Evolutionary conservation across 2,113 vertebrate genomes (phyloP).

Genomic region (Scomber japonicus): DNA sequence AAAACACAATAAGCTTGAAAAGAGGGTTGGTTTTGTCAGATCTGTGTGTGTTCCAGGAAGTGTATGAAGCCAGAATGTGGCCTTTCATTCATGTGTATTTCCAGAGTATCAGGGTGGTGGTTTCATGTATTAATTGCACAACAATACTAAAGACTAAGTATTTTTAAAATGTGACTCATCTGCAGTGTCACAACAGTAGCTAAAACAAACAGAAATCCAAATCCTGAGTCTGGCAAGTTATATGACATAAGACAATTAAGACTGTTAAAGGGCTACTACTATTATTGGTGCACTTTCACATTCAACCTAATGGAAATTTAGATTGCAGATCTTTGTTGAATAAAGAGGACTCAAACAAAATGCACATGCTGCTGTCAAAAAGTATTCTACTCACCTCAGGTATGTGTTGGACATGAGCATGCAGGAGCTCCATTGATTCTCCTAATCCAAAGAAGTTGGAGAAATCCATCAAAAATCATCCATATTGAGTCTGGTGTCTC

Average conservation of each 20-base stretch:
- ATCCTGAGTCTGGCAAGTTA: not conserved
- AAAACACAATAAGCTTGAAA: not conserved
- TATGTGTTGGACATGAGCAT: not conserved
- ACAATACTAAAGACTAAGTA: not conserved
- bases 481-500: not conserved
- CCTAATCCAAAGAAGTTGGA: slow-evolving; percentile 35
- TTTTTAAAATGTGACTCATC: not conserved
- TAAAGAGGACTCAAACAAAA: not conserved
- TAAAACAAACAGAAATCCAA: slow-evolving; percentile 1
- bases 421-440: slow-evolving; percentile 18
- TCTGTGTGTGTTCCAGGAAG: slow-evolving; percentile 13
- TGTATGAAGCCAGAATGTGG: slow-evolving; percentile 35
- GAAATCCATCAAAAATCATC: slow-evolving; percentile 10
- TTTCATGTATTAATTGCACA: not conserved
- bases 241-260: not conserved
- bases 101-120: slow-evolving; percentile 5
- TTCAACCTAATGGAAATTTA: not conserved
- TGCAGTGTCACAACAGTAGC: not conserved
- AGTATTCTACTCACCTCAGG: slow-evolving; percentile 50
- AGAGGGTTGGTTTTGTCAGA: not conserved
- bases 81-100: slow-evolving; percentile 34
- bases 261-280: not conserved
- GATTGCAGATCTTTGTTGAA: not conserved
- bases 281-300: not conserved
- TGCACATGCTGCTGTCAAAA: slow-evolving; percentile 18